Evolutionary conservation across 2,113 vertebrate genomes (phyloP).

Genomic region (Zapus hudsonius): DNA sequence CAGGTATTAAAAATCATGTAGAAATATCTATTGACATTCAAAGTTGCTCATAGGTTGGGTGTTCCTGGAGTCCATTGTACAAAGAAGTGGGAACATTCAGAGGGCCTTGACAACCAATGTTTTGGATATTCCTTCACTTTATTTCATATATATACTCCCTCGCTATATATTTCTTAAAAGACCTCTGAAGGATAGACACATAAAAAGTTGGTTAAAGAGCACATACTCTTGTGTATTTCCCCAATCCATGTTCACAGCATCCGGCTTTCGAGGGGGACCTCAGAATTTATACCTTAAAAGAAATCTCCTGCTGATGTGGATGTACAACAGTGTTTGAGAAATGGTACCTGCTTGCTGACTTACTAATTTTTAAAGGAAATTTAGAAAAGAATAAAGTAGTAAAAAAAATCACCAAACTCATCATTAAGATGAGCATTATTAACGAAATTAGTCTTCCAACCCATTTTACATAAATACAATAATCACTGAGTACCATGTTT

Average conservation of each 20-base stretch:
- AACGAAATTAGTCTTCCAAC: background rate
- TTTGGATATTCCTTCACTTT: background rate
- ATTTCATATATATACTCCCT: too few species aligned
- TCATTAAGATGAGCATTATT: background rate
- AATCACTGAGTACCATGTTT: background rate
- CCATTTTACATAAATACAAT: background rate
- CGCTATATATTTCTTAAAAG: background rate
- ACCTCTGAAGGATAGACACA: background rate
- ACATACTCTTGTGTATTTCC: background rate
- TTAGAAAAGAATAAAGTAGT: background rate
- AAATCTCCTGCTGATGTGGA: background rate
- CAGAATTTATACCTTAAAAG: background rate
- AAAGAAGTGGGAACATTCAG: background rate
- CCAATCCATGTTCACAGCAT: background rate
- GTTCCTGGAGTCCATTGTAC: background rate
- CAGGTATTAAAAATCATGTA: background rate
- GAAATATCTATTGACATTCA: background rate
- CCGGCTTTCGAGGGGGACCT: background rate
- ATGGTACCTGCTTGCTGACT: background rate
- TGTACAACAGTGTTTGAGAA: background rate
- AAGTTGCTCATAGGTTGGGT: background rate
- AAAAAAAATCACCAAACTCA: background rate
- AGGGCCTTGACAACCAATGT: accelerated
- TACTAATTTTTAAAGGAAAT: background rate
- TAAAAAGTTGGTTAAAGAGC: background rate